A percentile compares a stretch with the other conserved stretches of the same genome.
These are phyloP conservation scores for Dermochelys coriacea DNA, from an alignment of 2,797 vertebrate species.

Conservation along the genomic window DNA sequence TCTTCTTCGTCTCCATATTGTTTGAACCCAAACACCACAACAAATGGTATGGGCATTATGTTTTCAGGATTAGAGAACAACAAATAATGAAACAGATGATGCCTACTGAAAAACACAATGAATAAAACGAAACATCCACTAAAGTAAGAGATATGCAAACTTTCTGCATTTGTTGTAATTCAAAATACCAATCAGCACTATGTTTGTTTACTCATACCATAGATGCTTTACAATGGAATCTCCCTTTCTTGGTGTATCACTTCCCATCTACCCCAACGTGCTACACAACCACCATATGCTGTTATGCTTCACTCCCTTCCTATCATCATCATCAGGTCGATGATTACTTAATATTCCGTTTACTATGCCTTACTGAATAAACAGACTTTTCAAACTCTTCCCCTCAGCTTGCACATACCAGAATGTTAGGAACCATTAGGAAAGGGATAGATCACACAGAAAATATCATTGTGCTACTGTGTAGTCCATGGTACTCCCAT, in stretches of 20 bases:
- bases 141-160: background rate
- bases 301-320: background rate
- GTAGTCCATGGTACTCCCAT: no score
- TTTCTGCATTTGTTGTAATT: conserved; percentile 3
- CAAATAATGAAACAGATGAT: conserved; percentile 12
- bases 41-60: background rate
- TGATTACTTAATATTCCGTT: background rate
- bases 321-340: background rate
- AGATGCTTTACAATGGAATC: background rate
- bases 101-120: background rate
- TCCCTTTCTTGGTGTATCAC: background rate
- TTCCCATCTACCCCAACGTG: background rate
- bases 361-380: background rate
- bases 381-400: background rate
- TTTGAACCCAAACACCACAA: background rate
- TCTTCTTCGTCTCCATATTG: background rate
- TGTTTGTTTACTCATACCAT: background rate
- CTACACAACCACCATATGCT: background rate
- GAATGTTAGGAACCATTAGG: background rate
- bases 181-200: background rate
- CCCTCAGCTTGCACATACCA: background rate
- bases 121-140: conserved; percentile 4
- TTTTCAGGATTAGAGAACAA: conserved; percentile 27
- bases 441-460: background rate
- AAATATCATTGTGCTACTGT: no score